phyloP scores from a whole-genome alignment of 2,888 invertebrate genomes.

The Hydrotaea diabolus region DNA sequence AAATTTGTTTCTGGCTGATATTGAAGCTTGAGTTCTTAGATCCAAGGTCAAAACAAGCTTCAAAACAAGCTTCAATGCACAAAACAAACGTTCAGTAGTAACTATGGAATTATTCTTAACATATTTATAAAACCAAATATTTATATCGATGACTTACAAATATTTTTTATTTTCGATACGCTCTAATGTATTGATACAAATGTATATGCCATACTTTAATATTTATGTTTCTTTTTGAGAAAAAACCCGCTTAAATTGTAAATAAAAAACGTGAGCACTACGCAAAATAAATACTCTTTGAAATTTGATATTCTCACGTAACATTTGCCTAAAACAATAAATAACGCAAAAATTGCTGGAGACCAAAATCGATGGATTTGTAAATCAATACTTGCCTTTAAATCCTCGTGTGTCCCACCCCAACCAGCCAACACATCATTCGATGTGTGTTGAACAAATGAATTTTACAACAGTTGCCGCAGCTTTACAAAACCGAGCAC shows the following conservation, averaged over 20 bases:
- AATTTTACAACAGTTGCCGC: background rate
- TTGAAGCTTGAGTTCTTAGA: no score
- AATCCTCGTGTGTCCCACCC: background rate
- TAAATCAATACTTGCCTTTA: constrained; percentile 15
- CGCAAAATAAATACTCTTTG: background rate
- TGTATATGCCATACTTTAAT: no score
- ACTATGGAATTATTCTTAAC: no score
- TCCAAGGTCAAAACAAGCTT: no score
- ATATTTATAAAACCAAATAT: no score
- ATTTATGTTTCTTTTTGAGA: background rate
- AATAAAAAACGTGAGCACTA: background rate
- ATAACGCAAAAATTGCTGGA: background rate
- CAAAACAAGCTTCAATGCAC: no score
- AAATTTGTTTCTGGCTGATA: no score
- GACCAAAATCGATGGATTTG: constrained; percentile 15
- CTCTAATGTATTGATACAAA: no score
- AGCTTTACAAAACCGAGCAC: background rate
- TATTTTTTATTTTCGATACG: no score
- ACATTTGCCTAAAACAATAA: constrained; percentile 7
- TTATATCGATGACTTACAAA: no score
- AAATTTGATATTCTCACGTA: constrained; percentile 19
- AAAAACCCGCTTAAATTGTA: background rate
- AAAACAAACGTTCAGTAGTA: no score
- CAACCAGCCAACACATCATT: background rate
- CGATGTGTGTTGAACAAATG: background rate